Base-by-base conservation (phyloP, 2,113 vertebrate genomes). In the Calidris pugnax region DNA sequence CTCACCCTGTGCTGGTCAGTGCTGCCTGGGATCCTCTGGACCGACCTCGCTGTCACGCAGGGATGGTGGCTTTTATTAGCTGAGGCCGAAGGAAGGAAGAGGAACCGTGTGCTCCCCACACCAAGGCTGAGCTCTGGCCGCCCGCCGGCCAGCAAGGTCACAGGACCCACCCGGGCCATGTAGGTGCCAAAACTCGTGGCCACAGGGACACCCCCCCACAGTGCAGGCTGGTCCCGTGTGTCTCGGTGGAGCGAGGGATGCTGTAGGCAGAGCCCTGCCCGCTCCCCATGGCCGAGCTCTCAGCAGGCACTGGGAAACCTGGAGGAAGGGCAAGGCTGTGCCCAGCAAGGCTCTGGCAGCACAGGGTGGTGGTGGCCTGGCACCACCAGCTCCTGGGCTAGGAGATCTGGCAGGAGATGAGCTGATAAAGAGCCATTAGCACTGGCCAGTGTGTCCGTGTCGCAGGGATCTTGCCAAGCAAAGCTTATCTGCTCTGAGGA, bases 31-130 rank as follows among this genome's bases (percentile, higher is more conserved):
- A 88, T 92, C 79, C 83, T 59, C 41, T 4, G 18, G 72, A 50
- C 12, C 0, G 7, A 53, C 45, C 26, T 62, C 7, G 0, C 41
- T 32, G 79, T 57, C 88, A 41, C 5, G 0, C 51, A 47, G 57
- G 37, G 43, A 67, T 48, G 43, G 28, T 30, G 85, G 22, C 59
- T 95, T 95, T 93, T 90, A 66, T 95, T 74, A 93, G 76, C 75
- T 1, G 1, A 93, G 91, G 95, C 72, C 1, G 1, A 77, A 95
- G 96, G 96, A 97, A 96, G 96, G 95, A 97, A 96, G 47, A 66
- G 86, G 63, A 93, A 73, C 67, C 0, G 2, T 2, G 20, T 72
- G 67, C 30, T 84, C 83, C 6, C 66, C 35, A 68, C 3, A 0
- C 76, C 95, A 95, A 95, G 95, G 96, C 76, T 23, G 7, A 0